Conservation (phyloP, 2,797 vertebrate species). For the Masticophis lateralis region DNA sequence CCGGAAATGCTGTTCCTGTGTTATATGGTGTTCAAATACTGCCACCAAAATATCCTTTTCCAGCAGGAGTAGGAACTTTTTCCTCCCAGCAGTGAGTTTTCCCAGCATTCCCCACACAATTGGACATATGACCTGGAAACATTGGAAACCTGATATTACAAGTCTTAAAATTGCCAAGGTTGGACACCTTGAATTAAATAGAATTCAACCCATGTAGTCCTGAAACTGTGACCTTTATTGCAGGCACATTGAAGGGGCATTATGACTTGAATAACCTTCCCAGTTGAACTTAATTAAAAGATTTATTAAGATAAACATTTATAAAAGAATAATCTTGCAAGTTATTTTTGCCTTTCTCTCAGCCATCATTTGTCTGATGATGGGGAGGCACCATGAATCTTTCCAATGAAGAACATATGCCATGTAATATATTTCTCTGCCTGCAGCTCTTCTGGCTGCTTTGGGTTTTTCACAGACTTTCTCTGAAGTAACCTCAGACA, state of each 20-base stretch:
- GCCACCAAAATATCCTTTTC: background rate
- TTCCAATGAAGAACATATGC: background rate
- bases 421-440: background rate
- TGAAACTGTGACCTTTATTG: background rate
- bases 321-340: background rate
- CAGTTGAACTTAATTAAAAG: background rate
- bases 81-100: background rate
- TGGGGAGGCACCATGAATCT: background rate
- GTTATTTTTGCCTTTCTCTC: background rate
- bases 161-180: background rate
- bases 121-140: background rate
- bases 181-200: background rate
- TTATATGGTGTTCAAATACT: background rate
- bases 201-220: background rate
- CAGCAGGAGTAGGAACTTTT: background rate
- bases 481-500: background rate
- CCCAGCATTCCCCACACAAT: background rate
- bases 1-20: background rate
- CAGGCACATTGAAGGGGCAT: background rate
- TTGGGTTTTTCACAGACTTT: background rate
- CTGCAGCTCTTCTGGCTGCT: background rate
- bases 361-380: background rate
- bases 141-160: background rate
- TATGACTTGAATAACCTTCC: background rate
- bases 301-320: background rate